A percentile compares a stretch with the other conserved stretches of the same genome.
Evolutionary conservation across 2,797 vertebrate species (phyloP).

Genomic region (Melanotaenia nigrans): DNA sequence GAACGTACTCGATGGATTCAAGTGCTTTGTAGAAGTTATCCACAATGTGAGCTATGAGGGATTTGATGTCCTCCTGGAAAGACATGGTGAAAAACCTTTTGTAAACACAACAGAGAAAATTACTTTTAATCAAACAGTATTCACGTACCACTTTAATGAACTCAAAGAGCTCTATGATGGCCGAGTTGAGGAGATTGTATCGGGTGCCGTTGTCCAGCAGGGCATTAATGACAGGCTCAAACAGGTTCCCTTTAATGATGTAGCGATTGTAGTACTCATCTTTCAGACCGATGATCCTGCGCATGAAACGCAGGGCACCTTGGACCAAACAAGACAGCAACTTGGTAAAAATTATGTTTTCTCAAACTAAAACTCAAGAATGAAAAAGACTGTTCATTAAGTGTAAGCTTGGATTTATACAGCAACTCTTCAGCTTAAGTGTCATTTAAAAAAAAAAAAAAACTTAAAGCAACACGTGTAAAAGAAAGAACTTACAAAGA

Average conservation of each 20-base stretch:
- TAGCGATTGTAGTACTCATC: slow-evolving; percentile 99
- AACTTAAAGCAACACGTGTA: too few relatives aligned
- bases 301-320: slow-evolving; percentile 99
- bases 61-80: slow-evolving; percentile 95
- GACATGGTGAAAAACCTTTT: background rate
- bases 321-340: slow-evolving; percentile 5
- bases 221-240: slow-evolving; percentile 97
- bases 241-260: slow-evolving; percentile 98
- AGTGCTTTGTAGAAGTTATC: slow-evolving; percentile 99
- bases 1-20: slow-evolving; percentile 98
- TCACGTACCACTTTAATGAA: slow-evolving; percentile 96
- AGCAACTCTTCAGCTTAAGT: background rate
- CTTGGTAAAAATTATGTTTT: background rate
- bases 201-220: slow-evolving; percentile 97
- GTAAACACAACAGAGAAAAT: background rate
- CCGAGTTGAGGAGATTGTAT: slow-evolving; percentile 98
- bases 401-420: background rate
- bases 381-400: background rate
- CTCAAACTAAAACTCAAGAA: background rate
- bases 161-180: slow-evolving; percentile 97
- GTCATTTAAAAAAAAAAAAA: background rate
- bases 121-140: background rate
- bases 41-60: slow-evolving; percentile 97
- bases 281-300: slow-evolving; percentile 97
- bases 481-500: slow-evolving; percentile 88